Conservation (phyloP, 2,888 invertebrate genomes). For the Embidobia sp. region DNA sequence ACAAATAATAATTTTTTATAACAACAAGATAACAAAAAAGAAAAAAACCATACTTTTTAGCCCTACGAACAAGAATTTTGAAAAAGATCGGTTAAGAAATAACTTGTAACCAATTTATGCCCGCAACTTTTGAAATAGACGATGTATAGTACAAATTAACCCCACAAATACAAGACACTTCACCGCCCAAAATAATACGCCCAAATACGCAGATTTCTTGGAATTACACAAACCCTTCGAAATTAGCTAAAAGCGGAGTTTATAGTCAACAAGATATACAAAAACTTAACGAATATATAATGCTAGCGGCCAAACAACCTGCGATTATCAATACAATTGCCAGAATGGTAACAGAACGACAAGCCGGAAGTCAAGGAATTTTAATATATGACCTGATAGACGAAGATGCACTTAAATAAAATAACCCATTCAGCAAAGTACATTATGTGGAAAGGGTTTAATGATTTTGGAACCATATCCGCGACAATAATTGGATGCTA, state of each 20-base stretch:
- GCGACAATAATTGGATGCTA: no score
- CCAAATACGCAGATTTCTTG: neutral
- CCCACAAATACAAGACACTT: neutral
- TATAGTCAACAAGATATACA: neutral
- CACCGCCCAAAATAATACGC: neutral
- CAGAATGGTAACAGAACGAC: neutral
- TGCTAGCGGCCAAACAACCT: neutral
- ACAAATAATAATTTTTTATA: conserved; percentile 59
- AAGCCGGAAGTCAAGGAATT: neutral
- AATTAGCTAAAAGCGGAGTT: conserved; percentile 1
- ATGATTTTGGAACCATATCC: no score
- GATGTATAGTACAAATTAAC: neutral
- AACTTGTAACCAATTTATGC: conserved; percentile 61
- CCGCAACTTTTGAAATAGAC: conserved; percentile 58
- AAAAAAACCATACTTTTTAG: conserved; percentile 43
- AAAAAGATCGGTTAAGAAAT: no score
- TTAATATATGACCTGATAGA: neutral
- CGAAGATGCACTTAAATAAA: neutral
- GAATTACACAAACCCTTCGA: neutral
- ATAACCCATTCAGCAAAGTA: neutral
- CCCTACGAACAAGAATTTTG: conserved; percentile 66
- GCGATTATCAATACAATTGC: conserved; percentile 1
- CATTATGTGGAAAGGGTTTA: neutral
- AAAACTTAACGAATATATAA: neutral
- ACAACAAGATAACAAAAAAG: conserved; percentile 24